Evolutionary conservation across 2,888 invertebrate genomes (phyloP), one percentile per base, ranked within the genome.

Genomic region (Danaus chrysippus): DNA sequence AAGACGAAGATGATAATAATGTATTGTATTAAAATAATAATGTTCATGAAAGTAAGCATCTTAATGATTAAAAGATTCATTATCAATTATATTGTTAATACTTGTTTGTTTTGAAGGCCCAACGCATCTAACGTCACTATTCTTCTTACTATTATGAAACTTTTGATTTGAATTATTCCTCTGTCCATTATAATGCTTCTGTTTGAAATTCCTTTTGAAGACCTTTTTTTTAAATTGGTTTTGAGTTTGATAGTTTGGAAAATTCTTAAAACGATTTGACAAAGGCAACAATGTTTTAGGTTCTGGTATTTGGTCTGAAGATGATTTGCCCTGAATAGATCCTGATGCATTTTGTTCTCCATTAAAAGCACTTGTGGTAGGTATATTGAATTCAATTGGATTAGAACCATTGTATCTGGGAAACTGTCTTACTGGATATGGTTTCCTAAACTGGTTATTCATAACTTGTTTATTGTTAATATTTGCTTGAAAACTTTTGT

Each of bases 391-490:
- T 42, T 72, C 66, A 53, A 74, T 70, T n/a, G 74, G 67, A 65
- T 74, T 74, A 57, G 68, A 71, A 15, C 67, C 13, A 53, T 54
- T 59, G 43, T 23, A 60, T 11, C 44, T 12, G 12, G 53, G n/a
- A 17, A 59, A 34, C n/a, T 59, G 58, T 10, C 9, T 15, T 34
- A 34, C 23, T 17, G 49, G 3, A 15, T 23, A 55, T 57, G 62
- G 63, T 60, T 71, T 75, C n/a, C 71, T 15, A 63, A 73, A 74
- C 53, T 71, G 70, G 57, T 74, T 78, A 61, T 75, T 78, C 11
- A 71, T 74, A 44, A 74, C 64, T 59, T 74, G 76, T 54, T 78
- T 75, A 56, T 76, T 76, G 58, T 71, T 73, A 3, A 73, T 62
- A 13, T 58, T 71, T 23, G 74, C 61, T 41, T 63, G 60, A 42